phyloP scores from a whole-genome alignment of 2,797 vertebrate species.

The Eurystomus glaucurus region DNA sequence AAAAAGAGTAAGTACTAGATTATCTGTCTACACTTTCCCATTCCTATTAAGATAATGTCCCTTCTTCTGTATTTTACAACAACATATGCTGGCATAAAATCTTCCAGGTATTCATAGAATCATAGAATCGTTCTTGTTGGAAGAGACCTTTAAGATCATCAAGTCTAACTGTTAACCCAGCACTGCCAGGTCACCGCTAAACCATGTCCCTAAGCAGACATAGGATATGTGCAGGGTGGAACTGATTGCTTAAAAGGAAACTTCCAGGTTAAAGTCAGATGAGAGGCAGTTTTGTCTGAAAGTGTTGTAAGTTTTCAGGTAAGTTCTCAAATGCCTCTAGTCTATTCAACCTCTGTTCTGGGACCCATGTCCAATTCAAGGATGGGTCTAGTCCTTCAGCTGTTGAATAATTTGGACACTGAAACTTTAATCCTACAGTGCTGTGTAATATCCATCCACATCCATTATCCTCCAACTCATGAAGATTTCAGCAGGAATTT shows the following conservation, averaged over 20 bases:
- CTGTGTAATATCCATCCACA: background rate
- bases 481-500: background rate
- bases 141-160: background rate
- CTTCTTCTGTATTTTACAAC: background rate
- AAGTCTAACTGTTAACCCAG: background rate
- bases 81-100: background rate
- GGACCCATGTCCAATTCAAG: accelerated
- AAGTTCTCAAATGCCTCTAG: background rate
- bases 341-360: background rate
- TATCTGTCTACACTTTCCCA: background rate
- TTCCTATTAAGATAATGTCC: background rate
- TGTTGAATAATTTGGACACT: background rate
- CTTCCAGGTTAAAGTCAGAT: background rate
- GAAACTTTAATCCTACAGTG: background rate
- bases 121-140: background rate
- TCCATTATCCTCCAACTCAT: background rate
- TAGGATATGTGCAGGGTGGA: background rate
- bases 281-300: background rate
- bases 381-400: background rate
- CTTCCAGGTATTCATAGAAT: background rate
- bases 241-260: background rate
- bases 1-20: background rate
- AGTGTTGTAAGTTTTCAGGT: background rate
- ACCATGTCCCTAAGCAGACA: background rate
- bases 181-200: background rate